Conservation (phyloP, 2,797 vertebrate species). For the Neosilurus hyrtlii region DNA sequence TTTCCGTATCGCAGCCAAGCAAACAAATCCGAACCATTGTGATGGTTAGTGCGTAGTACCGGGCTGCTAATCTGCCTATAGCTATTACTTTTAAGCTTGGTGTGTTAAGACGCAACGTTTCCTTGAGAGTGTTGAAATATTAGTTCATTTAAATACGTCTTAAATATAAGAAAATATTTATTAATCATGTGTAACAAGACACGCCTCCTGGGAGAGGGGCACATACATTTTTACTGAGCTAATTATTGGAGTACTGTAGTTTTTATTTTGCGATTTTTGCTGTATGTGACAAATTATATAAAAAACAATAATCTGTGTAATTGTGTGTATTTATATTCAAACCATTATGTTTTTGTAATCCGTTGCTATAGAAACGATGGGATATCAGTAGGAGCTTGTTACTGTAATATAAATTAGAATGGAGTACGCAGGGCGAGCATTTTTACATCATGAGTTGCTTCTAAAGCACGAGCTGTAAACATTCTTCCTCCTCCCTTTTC, state of each 20-base stretch:
- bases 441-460: neutral
- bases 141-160: neutral
- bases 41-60: too few species aligned
- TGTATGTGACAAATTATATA: neutral
- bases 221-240: too few species aligned
- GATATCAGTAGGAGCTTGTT: neutral
- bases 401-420: too few species aligned
- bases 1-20: too few species aligned
- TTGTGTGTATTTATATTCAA: too few species aligned
- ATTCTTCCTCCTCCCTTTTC: constrained; percentile 15
- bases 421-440: neutral
- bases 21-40: too few species aligned
- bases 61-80: too few species aligned
- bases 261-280: neutral
- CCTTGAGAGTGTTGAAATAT: neutral
- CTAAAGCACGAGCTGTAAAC: constrained; percentile 11
- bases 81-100: too few species aligned
- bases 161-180: neutral
- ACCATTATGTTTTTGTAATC: too few species aligned
- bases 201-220: neutral
- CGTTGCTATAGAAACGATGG: neutral
- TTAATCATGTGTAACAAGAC: neutral
- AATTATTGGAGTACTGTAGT: neutral
- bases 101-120: too few species aligned
- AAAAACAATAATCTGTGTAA: too few species aligned